Base-by-base conservation (phyloP, 2,888 invertebrate species). In the Scaptomyza caliginosa region DNA sequence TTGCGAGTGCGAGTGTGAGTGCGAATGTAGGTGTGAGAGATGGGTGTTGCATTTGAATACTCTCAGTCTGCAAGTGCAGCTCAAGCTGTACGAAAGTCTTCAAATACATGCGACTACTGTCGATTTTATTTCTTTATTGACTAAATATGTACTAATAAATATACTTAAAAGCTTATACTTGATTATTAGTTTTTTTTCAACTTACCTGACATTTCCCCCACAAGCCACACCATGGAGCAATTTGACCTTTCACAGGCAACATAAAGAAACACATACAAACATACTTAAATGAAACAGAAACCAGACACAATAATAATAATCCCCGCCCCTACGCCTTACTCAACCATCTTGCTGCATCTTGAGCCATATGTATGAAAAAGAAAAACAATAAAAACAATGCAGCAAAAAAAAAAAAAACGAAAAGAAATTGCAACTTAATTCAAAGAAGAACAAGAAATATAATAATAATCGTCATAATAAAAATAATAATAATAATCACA, bases 261-360 rank as follows among this genome's bases (percentile, higher is more conserved):
- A 74, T 55, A 43, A 54, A 38, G 45, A 39, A 45, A 28, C 45
- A 26, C 43, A 59, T 16, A 50, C 11, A 39, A 10, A 23, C 21
- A 13, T 13, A 30, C n/a, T 23, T 19, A 39, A 8, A 26, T 1
- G 39, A 11, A 46, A 13, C 42, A 28, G 30, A 42, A 67, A 43
- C 69, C 79, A 83, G 79, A 79, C 83, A 73, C 76, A 78, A 73
- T 82, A 74, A 78, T 77, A 5, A 10, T n/a, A 67, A 74, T 74
- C 3, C 16, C 19, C 16, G 11, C n/a, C 8, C 3, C 24, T 38
- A 4, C 1, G 7, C 19, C 1, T 0, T n/a, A n/a, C n/a, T n/a
- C n/a, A n/a, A n/a, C 16, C 6, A 4, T 7, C 6, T 1, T n/a
- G 1, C 10, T 16, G 11, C 36, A 30, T n/a, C 39, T 36, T 7